These are phyloP conservation scores for Brachyopa scutellaris DNA, from an alignment of 2,888 invertebrate species.

Conservation along the genomic window DNA sequence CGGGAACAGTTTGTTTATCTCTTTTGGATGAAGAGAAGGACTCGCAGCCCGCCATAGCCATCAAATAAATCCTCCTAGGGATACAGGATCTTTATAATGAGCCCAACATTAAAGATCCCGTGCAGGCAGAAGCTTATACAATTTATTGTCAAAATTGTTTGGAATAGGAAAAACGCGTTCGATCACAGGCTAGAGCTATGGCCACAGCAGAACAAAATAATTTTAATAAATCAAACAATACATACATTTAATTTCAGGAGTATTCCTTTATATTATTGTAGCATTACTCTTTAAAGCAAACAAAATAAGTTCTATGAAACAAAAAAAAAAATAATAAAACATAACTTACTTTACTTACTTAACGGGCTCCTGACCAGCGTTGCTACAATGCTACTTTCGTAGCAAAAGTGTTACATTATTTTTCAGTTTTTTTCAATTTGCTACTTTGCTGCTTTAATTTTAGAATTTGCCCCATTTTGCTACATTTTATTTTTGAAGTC, in stretches of 20 bases:
- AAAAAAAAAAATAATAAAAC: slow-evolving; percentile 33
- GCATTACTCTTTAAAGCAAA: slow-evolving; percentile 64
- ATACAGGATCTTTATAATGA: slow-evolving; percentile 98
- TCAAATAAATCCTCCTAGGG: slow-evolving; percentile 97
- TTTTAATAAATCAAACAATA: slow-evolving; percentile 49
- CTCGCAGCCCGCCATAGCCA: slow-evolving; percentile 98
- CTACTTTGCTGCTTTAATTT: no score
- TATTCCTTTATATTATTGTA: slow-evolving; percentile 66
- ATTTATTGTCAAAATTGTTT: slow-evolving; percentile 97
- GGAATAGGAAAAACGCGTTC: slow-evolving; percentile 97
- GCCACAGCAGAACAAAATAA: slow-evolving; percentile 86
- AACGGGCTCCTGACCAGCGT: no score
- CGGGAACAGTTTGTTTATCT: slow-evolving; percentile 89
- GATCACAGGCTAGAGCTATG: slow-evolving; percentile 96
- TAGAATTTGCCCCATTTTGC: no score
- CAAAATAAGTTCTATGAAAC: slow-evolving; percentile 46
- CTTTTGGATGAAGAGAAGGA: slow-evolving; percentile 97
- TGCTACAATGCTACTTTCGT: no score
- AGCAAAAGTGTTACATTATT: no score
- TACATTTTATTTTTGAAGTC: no score
- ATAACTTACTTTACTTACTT: no score
- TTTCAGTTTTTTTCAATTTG: no score
- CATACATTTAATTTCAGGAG: slow-evolving; percentile 64
- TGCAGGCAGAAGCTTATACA: slow-evolving; percentile 98
- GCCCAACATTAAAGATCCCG: slow-evolving; percentile 98